These are phyloP conservation scores for Sorex araneus DNA, from an alignment of 2,113 vertebrate species.

Conservation along the genomic window DNA sequence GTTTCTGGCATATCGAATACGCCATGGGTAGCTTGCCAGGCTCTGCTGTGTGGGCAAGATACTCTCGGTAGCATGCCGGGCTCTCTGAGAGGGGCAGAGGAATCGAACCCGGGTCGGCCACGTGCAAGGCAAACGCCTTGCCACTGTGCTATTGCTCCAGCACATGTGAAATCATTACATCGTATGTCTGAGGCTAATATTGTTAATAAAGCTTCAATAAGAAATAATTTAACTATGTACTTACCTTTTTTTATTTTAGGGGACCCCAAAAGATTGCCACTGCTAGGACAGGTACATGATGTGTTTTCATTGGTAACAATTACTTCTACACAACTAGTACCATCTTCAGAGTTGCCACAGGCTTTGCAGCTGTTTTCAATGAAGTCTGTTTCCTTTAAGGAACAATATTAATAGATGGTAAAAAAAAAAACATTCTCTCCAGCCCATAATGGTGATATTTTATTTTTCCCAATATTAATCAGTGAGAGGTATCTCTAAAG, in stretches of 20 bases:
- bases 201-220: not conserved
- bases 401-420: conserved; percentile 58
- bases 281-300: conserved; percentile 93
- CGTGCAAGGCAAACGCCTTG: too few species aligned
- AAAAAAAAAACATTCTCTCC: too few species aligned
- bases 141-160: too few species aligned
- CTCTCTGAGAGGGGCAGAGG: too few species aligned
- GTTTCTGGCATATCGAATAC: too few species aligned
- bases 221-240: conserved; percentile 22
- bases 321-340: conserved; percentile 90
- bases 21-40: too few species aligned
- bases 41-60: too few species aligned
- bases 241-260: conserved; percentile 95
- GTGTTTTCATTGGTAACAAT: conserved; percentile 90
- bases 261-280: conserved; percentile 91
- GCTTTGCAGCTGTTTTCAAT: conserved; percentile 92
- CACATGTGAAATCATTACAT: too few species aligned
- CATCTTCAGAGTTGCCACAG: conserved; percentile 91
- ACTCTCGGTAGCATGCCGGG: too few species aligned
- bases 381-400: conserved; percentile 92
- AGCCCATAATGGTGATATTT: conserved; percentile 39
- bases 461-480: conserved; percentile 55
- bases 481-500: not conserved
- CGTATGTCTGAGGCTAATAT: not conserved
- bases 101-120: too few species aligned